Conservation (phyloP, 1,140 invertebrate genomes). For the Drosophila gunungcola region DNA sequence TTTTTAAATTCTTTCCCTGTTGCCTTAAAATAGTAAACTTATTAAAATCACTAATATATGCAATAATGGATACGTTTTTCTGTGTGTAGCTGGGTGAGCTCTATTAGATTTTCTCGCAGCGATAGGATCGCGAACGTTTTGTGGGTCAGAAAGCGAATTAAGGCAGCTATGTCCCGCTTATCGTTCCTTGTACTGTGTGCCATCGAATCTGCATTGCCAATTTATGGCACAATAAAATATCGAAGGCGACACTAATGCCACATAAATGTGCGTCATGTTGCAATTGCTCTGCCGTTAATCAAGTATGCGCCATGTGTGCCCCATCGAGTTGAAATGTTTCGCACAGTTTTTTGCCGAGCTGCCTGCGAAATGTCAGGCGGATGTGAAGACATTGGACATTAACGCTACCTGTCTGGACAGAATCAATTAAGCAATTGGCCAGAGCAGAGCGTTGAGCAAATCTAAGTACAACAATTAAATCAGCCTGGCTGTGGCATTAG, state of each 20-base stretch:
- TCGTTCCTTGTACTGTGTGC: constrained; percentile 28
- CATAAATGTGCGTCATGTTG: constrained; percentile 72
- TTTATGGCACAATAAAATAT: constrained; percentile 69
- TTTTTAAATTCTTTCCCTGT: too few species aligned
- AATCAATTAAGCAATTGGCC: constrained; percentile 65
- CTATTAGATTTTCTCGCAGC: constrained; percentile 40
- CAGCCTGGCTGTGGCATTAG: constrained; percentile 28
- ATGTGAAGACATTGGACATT: constrained; percentile 62
- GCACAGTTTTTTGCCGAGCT: constrained; percentile 15
- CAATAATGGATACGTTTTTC: neutral
- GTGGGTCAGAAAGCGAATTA: constrained; percentile 62
- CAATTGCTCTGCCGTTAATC: constrained; percentile 58
- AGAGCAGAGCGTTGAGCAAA: constrained; percentile 35
- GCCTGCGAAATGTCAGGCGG: constrained; percentile 53
- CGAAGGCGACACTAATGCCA: constrained; percentile 65
- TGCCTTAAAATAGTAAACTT: too few species aligned
- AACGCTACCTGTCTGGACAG: constrained; percentile 42
- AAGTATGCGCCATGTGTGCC: constrained; percentile 70
- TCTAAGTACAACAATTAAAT: constrained; percentile 58
- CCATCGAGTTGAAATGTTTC: constrained; percentile 44
- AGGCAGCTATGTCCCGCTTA: constrained; percentile 53
- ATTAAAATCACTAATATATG: neutral
- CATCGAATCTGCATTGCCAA: constrained; percentile 52
- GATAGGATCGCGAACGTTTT: constrained; percentile 46
- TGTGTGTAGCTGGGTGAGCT: constrained; percentile 9